Evolutionary conservation across 2,888 invertebrate genomes (phyloP), one percentile per base, ranked within the genome.

Genomic region (Colletes collaris): DNA sequence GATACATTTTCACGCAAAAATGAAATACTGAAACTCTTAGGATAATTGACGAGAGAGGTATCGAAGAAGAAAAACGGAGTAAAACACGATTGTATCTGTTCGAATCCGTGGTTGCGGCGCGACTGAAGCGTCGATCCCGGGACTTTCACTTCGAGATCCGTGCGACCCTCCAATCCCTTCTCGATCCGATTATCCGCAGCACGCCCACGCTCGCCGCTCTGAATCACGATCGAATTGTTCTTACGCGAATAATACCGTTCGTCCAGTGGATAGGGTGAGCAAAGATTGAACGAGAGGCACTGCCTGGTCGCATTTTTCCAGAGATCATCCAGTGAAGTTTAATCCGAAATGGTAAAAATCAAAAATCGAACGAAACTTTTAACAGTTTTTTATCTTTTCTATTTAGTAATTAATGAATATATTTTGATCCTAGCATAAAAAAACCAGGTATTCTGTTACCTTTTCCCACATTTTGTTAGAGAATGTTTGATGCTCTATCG

Each of bases 111-210:
- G 77, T 50, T 77, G 72, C 80, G 73, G 60, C 60, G 58, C 75
- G 76, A 85, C 84, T 86, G 73, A 80, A 46, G 53, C 72, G 63
- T n/a, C 67, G 76, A 78, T 75, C 62, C 59, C 56, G 40, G 52
- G 84, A 86, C 86, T 86, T 86, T 86, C 86, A 86, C 86, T 86
- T 86, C 52, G 79, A 44, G 63, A 82, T 79, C 80, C 79, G 69
- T 63, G 35, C 49, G 70, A 75, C 67, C 79, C 82, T 74, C 65
- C 55, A 59, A 46, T 80, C 69, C 84, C 76, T 84, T 81, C 81
- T 64, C 74, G 76, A 62, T 63, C 67, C 81, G 81, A 71, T 83
- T 79, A 83, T 76, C 56, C 77, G 40, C 64, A 59, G 65, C 68
- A 80, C 86, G 68, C 85, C 86, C 83, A 85, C 86, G 83, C 79